Base-by-base conservation (phyloP, 2,888 invertebrate genomes). In the Busseola fusca region DNA sequence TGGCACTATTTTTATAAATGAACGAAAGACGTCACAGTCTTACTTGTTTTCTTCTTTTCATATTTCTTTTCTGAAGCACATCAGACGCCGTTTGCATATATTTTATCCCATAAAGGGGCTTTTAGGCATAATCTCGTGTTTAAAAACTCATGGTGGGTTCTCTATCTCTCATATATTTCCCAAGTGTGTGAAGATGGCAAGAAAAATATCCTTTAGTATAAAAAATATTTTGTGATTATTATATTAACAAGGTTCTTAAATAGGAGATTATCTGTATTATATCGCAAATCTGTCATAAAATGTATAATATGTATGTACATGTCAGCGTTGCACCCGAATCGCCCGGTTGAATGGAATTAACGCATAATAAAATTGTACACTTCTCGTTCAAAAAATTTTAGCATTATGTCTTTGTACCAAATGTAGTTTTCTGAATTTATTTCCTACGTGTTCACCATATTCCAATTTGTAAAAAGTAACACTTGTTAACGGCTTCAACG, bases 91-190 rank as follows among this genome's bases (percentile, higher is more conserved):
- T 87, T 85, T 86, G 84, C 86, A 81, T 87, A 85, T 80, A 84
- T 86, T 84, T 86, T 83, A 75, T 75, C 69, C 66, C 62, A 77
- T 74, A 84, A 85, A 86, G 76, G 76, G 69, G 78, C 79, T 85
- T 86, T 86, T 82, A 84, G 79, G 79, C 75, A 82, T 84, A 86
- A 84, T 87, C 81, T 86, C 78, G 81, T 84, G 80, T 84, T 85
- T 80, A 80, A 69, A 82, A 85, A 84, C 74, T 74, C 80, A 78
- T 76, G 80, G 75, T 75, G 63, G 52, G 58, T 48, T 82, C 42
- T 74, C 54, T 63, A 72, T 67, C 63, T 76, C 64, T 34, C 58
- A 58, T 83, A 79, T 76, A 71, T 68, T 60, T 57, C n/a, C 54
- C 48, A 67, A 57, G 62, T 72, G 56, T 64, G 60, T 60, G 58